Base-by-base conservation (phyloP, 2,888 invertebrate species). In the Nomada flava region DNA sequence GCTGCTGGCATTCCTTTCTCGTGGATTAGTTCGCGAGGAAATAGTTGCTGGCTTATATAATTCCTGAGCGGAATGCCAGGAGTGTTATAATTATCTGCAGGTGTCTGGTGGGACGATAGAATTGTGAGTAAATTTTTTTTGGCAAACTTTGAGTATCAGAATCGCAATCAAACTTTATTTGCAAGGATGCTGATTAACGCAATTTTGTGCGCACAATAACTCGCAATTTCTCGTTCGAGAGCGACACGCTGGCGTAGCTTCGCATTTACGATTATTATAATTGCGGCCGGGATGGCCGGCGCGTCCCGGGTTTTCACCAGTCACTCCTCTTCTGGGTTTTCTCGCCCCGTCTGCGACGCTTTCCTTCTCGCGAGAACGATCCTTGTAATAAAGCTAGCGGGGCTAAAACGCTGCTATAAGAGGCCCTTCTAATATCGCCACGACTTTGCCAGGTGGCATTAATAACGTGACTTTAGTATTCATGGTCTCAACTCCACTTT, bases 261-360 rank as follows among this genome's bases (percentile, higher is more conserved):
- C 63, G 76, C 86, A 86, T 84, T 86, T 84, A 79, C 86, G 84
- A 83, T 86, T 86, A 86, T 84, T 86, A 80, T 75, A 84, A 86
- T 76, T 72, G 55, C 76, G 62, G 68, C 50, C 78, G 76, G 67
- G 79, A 75, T 76, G 55, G 74, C 55, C 70, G 52, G 11, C 47
- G 69, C 55, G 77, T 67, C 70, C 71, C 72, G 52, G 57, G 67
- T 67, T 82, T 79, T 55, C 64, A 62, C 60, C 74, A 65, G 71
- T 52, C 59, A 53, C 52, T 73, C 76, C 77, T 77, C 64, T 70
- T 70, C 64, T 26, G 74, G 57, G 69, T 77, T 60, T 50, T 60
- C 76, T 63, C 69, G 13, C 63, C 26, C 63, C 42, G n/a, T 29
- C 44, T 57, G 23, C 42, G 18, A 29, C 42, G 55, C 50, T 53